A percentile compares a stretch with the other conserved stretches of the same genome.
These are phyloP conservation scores for Arctocebus calabarensis DNA, from an alignment of 2,797 vertebrate species.

Conservation along the genomic window DNA sequence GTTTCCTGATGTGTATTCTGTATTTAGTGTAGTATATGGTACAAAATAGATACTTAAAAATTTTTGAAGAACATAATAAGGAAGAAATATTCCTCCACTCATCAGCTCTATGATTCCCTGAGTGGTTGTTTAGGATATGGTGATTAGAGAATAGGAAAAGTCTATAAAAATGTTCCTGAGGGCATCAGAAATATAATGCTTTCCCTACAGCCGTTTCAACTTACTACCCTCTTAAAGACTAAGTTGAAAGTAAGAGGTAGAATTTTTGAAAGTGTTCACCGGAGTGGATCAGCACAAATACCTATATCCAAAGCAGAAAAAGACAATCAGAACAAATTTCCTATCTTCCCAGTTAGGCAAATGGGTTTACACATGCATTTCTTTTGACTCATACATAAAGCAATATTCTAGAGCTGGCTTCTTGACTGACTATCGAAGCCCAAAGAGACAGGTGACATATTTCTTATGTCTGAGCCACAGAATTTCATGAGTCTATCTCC, in stretches of 20 bases:
- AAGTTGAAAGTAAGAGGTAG: constrained; percentile 30
- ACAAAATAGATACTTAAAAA: background rate
- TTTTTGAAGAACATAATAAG: constrained; percentile 3
- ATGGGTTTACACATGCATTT: background rate
- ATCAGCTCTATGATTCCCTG: background rate
- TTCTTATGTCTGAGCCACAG: background rate
- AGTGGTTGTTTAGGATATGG: background rate
- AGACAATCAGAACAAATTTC: background rate
- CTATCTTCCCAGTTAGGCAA: background rate
- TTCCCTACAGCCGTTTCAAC: background rate
- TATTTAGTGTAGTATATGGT: background rate
- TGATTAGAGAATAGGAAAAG: constrained; percentile 20
- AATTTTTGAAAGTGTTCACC: background rate
- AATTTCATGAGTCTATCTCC: constrained; percentile 1
- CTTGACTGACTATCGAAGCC: background rate
- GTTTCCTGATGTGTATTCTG: background rate
- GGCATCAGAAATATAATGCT: background rate
- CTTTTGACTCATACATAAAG: background rate
- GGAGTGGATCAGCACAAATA: background rate
- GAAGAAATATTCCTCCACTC: background rate
- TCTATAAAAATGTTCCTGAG: constrained; percentile 22
- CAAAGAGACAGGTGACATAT: background rate
- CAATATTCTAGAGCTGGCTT: background rate
- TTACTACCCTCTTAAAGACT: background rate
- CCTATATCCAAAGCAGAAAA: constrained; percentile 8